phyloP scores from a whole-genome alignment of 2,113 vertebrate species.

The Siphamia tubifer region DNA sequence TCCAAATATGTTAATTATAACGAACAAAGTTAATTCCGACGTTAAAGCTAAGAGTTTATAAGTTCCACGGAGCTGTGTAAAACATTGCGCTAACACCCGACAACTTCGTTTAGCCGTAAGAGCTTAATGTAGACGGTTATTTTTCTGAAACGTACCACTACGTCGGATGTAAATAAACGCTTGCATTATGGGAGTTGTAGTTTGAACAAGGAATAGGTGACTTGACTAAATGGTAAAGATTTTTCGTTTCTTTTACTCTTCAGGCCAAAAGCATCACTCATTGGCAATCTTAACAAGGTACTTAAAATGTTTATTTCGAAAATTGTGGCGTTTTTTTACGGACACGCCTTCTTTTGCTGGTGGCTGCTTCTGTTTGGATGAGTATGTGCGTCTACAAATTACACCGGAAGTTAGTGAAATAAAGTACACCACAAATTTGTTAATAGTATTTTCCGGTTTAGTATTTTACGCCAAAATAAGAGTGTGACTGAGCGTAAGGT shows the following conservation, averaged over 20 bases:
- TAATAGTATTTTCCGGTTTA: constrained; percentile 4
- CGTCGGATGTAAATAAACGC: background rate
- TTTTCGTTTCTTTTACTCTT: too few species aligned
- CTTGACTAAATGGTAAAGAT: too few species aligned
- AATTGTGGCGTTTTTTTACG: too few species aligned
- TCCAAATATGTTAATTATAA: background rate
- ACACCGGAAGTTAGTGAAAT: constrained; percentile 37
- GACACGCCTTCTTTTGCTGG: constrained; percentile 4
- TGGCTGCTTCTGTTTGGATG: constrained; percentile 27
- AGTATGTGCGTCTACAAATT: constrained; percentile 8
- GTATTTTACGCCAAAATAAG: constrained; percentile 20
- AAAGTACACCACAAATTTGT: background rate
- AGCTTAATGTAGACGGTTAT: background rate
- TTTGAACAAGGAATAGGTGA: too few species aligned
- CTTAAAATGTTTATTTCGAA: too few species aligned
- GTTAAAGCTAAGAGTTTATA: background rate
- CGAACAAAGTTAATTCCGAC: background rate
- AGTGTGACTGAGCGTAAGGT: background rate
- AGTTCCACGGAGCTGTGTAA: accelerated
- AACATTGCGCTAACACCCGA: background rate
- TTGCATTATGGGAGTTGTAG: constrained; percentile 53
- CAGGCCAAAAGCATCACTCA: too few species aligned
- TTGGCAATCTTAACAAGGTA: too few species aligned
- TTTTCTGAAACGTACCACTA: constrained; percentile 26
- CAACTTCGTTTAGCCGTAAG: background rate